Conservation (phyloP, 2,113 vertebrate genomes). For the Toxotes chatareus region DNA sequence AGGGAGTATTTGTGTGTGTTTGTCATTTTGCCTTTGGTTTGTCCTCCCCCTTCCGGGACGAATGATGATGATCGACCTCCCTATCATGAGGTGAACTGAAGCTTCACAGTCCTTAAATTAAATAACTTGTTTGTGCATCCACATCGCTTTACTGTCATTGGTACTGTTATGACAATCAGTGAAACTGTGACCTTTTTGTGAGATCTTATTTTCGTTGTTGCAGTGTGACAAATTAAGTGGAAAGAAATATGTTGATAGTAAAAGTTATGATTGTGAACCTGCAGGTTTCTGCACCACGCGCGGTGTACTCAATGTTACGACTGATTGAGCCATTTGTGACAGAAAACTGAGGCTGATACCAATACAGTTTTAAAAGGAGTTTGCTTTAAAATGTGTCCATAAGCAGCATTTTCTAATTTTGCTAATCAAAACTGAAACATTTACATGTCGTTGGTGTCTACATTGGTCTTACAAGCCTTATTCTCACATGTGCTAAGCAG, state of each 20-base stretch:
- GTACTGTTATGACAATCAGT: conserved; percentile 24
- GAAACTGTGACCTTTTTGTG: conserved; percentile 51
- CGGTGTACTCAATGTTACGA: background rate
- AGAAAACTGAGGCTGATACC: background rate
- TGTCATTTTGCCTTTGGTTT: conserved; percentile 5
- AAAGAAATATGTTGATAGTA: background rate
- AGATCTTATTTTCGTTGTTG: conserved; percentile 30
- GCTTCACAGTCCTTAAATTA: conserved; percentile 19
- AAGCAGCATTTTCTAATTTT: conserved; percentile 4
- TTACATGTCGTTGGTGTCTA: conserved; percentile 25
- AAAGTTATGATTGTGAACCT: background rate
- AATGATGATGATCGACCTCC: background rate
- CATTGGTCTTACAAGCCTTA: conserved; percentile 16
- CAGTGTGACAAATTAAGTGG: conserved; percentile 7
- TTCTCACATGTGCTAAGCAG: conserved; percentile 20
- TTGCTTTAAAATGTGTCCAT: conserved; percentile 9
- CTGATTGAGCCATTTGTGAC: conserved; percentile 41
- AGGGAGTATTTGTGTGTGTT: conserved; percentile 1
- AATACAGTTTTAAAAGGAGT: conserved; percentile 2
- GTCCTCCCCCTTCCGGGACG: background rate
- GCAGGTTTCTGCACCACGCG: background rate
- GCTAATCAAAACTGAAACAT: conserved; percentile 32
- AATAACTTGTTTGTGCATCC: conserved; percentile 6
- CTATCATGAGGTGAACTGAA: conserved; percentile 22
- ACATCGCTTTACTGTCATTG: conserved; percentile 31